Conservation (phyloP, 2,888 invertebrate species). For the Teleiodes luculella region DNA sequence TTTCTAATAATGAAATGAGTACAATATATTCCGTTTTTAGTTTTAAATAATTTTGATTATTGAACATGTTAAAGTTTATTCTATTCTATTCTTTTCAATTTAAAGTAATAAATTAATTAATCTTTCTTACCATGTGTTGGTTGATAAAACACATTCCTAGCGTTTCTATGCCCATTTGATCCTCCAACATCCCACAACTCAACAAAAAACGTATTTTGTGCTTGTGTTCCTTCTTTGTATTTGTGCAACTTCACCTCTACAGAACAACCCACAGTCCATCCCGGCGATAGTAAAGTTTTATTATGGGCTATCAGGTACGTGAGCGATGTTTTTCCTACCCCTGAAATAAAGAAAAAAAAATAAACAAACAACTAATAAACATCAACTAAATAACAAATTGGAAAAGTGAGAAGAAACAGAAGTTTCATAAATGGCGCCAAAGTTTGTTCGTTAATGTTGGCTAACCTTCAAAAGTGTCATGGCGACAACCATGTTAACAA, state of each 20-base stretch:
- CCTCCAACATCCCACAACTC: conserved; percentile 99
- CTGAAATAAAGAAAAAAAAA: conserved; percentile 63
- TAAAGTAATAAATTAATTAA: too few species aligned
- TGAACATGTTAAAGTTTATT: too few species aligned
- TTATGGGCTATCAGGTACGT: conserved; percentile 94
- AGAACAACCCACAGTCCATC: conserved; percentile 98
- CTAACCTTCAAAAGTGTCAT: conserved; percentile 54
- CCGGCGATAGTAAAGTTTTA: conserved; percentile 89
- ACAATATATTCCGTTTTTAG: too few species aligned
- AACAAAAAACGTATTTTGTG: conserved; percentile 93
- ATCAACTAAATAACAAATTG: neutral
- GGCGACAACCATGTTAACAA: conserved; percentile 45
- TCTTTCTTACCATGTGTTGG: conserved; percentile 90
- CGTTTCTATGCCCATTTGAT: conserved; percentile 93
- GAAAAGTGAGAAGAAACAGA: neutral
- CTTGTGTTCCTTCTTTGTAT: conserved; percentile 95
- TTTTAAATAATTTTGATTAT: too few species aligned
- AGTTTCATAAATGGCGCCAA: conserved; percentile 35
- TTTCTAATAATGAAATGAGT: too few species aligned
- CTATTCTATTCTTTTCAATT: too few species aligned
- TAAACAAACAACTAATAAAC: too few species aligned
- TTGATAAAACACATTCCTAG: conserved; percentile 95
- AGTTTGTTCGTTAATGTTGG: conserved; percentile 39
- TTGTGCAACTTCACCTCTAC: conserved; percentile 97
- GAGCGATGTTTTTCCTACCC: conserved; percentile 97